Evolutionary conservation across 2,113 vertebrate species (phyloP), one percentile per base, ranked within the genome.

Genomic region (Euleptes europaea): DNA sequence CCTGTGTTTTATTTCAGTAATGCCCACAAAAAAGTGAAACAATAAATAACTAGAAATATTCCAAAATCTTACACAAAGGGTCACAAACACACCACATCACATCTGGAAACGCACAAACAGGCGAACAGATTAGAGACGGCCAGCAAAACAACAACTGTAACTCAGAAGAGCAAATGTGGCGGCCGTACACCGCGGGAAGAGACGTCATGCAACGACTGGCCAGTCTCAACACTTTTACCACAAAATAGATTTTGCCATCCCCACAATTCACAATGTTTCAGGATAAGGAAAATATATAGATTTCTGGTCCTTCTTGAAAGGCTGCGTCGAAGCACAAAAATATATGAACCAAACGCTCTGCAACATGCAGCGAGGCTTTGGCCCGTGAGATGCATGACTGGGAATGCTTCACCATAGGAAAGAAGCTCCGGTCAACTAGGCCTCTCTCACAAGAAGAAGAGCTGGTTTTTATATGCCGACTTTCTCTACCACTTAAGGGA

Each of bases 1-100:
- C 60, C 5, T 9, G 75, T 49, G 57, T 33, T 92, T 94, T 92
- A 92, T 79, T 94, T 10, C 0, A 0, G 57, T 2, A 0, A 42
- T 0, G 40, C 33, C 42, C 79, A 60, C 71, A 26, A 66, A 33
- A 47, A 13, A 19, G 47, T 51, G 28, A 72, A 82, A 78, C 66
- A 12, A 69, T 54, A 33, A 80, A 15, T 8, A 81, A 51, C 71
- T 2, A 57, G 67, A 78, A 42, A 35, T 51, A 33, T 13, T 8
- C 42, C 70, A 1, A 82, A 73, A 67, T 0, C 40, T 57, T 51
- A 83, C 81, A n/a, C 81, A n/a, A 82, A 49, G 76, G 8, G 1
- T 31, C 83, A 88, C 33, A 4, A 47, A 44, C 38, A 66, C 40
- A 78, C 4, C 33, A 8, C 66, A 4, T 47, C 28, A 40, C 33